Conservation (phyloP, 2,113 vertebrate species). For the Phocoena phocoena region DNA sequence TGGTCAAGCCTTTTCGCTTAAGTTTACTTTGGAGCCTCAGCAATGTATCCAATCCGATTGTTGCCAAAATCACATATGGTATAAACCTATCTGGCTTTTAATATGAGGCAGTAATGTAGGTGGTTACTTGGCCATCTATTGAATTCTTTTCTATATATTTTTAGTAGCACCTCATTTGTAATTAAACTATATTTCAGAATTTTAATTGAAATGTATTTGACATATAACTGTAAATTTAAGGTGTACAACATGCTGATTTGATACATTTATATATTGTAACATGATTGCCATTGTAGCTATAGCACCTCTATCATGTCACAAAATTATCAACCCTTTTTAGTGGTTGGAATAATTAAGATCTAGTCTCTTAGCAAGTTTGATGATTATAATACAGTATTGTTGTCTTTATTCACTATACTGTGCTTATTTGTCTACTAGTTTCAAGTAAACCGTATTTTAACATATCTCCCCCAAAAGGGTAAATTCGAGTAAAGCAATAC, state of each 20-base stretch:
- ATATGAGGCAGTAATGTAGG: not conserved
- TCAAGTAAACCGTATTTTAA: not conserved
- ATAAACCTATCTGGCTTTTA: not conserved
- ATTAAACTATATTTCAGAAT: not conserved
- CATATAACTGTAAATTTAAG: not conserved
- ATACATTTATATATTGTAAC: not conserved
- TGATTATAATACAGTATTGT: not conserved
- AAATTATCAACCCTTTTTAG: not conserved
- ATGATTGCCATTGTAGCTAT: not conserved
- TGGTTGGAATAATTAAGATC: not conserved
- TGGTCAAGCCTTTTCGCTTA: not conserved
- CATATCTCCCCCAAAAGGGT: not conserved
- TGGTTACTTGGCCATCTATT: not conserved
- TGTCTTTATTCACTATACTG: not conserved
- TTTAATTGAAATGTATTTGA: not conserved
- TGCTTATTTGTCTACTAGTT: not conserved
- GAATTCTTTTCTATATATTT: not conserved
- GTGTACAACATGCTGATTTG: not conserved
- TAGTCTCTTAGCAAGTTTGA: not conserved
- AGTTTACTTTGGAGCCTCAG: constrained; percentile 11
- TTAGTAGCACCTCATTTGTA: not conserved
- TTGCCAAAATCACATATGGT: not conserved
- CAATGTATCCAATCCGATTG: not conserved
- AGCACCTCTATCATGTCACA: not conserved
- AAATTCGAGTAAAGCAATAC: not conserved